phyloP scores from a whole-genome alignment of 1,140 invertebrate genomes.

The Lordiphosa clarofinis region DNA sequence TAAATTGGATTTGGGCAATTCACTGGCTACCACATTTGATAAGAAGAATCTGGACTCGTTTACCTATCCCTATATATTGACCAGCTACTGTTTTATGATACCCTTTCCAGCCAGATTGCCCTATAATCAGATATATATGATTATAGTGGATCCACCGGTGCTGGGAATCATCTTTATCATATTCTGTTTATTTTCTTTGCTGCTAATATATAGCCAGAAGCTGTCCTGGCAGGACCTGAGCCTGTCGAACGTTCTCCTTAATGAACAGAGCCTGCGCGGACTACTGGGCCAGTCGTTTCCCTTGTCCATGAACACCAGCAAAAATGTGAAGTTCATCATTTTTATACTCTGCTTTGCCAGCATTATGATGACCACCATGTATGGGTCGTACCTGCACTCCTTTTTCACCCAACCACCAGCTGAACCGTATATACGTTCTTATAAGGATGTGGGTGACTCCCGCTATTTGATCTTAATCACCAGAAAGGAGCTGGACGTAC shows the following conservation, averaged over 20 bases:
- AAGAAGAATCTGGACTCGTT: not conserved
- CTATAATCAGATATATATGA: conserved; percentile 32
- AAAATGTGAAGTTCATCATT: conserved; percentile 38
- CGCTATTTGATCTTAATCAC: not conserved
- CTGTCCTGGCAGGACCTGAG: conserved; percentile 35
- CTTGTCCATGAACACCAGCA: conserved; percentile 8
- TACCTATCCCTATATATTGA: conserved; percentile 36
- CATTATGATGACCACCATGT: conserved; percentile 59
- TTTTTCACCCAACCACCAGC: conserved; percentile 42
- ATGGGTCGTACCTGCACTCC: conserved; percentile 43
- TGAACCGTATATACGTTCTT: conserved; percentile 18
- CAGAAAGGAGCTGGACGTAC: no score
- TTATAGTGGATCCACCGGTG: conserved; percentile 36
- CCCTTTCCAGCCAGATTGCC: conserved; percentile 35
- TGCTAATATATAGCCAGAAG: conserved; percentile 35
- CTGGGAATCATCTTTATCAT: conserved; percentile 26
- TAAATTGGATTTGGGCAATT: conserved; percentile 37
- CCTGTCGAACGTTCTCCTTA: conserved; percentile 34
- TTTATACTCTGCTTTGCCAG: conserved; percentile 44
- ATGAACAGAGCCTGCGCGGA: conserved; percentile 49
- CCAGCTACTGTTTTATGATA: conserved; percentile 44
- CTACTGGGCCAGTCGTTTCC: conserved; percentile 55
- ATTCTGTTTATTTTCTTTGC: conserved; percentile 39
- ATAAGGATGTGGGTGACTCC: conserved; percentile 27
- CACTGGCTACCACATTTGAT: conserved; percentile 5